phyloP scores from a whole-genome alignment of 2,888 invertebrate species.

The Crossocerus cetratus region DNA sequence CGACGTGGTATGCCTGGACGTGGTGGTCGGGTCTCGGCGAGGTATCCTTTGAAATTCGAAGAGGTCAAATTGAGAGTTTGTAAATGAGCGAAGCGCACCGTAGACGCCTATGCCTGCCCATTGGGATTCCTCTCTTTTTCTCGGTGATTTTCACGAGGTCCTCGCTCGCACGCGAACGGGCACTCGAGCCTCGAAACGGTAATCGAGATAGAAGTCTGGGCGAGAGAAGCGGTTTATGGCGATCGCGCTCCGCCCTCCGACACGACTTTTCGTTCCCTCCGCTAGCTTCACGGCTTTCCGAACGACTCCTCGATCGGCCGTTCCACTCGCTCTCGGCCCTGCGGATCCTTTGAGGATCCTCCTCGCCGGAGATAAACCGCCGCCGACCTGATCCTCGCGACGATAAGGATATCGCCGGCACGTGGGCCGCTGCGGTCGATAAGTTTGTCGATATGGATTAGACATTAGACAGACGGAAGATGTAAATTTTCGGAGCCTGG shows the following conservation, averaged over 20 bases:
- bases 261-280: constrained; percentile 26
- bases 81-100: constrained; percentile 42
- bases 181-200: constrained; percentile 17
- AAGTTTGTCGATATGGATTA: too few species aligned
- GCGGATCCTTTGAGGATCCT: not conserved
- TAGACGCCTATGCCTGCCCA: not conserved
- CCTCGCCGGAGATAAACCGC: not conserved
- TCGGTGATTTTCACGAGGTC: constrained; percentile 37
- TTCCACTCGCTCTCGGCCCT: not conserved
- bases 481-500: too few species aligned
- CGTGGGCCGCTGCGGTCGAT: too few species aligned
- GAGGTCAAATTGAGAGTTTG: constrained; percentile 53
- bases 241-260: constrained; percentile 19
- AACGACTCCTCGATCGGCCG: not conserved
- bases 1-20: constrained; percentile 3
- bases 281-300: not conserved
- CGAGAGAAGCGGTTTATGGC: constrained; percentile 1
- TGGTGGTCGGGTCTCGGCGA: constrained; percentile 13
- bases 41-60: constrained; percentile 32
- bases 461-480: too few species aligned
- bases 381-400: too few species aligned
- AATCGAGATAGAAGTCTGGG: not conserved
- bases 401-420: too few species aligned
- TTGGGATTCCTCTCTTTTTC: constrained; percentile 13
- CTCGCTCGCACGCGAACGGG: constrained; percentile 35